Evolutionary conservation across 2,113 vertebrate species (phyloP).

Genomic region (Lampris megalopsis): DNA sequence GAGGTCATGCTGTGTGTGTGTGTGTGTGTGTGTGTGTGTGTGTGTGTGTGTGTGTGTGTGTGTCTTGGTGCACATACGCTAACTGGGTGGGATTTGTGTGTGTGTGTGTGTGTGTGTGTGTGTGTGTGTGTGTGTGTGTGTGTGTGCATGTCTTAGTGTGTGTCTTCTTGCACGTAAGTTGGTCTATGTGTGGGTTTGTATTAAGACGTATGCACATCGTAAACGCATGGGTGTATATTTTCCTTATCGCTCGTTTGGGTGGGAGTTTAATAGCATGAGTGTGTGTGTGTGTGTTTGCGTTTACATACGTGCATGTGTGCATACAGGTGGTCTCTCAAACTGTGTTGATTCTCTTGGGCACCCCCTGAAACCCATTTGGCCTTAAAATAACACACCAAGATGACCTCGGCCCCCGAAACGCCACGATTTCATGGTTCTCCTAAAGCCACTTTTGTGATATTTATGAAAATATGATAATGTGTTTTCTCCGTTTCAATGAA

Average conservation of each 20-base stretch:
- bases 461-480: conserved; percentile 12
- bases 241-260: too few species aligned
- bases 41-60: conserved; percentile 1
- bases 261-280: not conserved
- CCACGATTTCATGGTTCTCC: conserved; percentile 60
- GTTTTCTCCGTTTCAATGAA: not conserved
- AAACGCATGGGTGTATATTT: too few species aligned
- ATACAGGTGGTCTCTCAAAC: conserved; percentile 65
- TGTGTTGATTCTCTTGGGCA: conserved; percentile 51
- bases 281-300: not conserved
- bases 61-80: conserved; percentile 1
- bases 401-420: conserved; percentile 67
- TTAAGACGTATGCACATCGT: too few species aligned
- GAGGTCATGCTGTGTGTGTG: not conserved
- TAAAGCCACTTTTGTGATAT: conserved; percentile 39
- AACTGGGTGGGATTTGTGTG: too few species aligned
- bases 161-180: too few species aligned
- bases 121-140: conserved; percentile 3
- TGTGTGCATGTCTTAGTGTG: too few species aligned
- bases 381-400: conserved; percentile 67
- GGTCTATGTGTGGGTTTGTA: too few species aligned
- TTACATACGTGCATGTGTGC: conserved; percentile 12
- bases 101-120: conserved; percentile 5
- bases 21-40: conserved; percentile 15
- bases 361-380: conserved; percentile 70